Evolutionary conservation across 2,888 invertebrate genomes (phyloP), one percentile per base, ranked within the genome.

Genomic region (Lasioglossum marginatum): DNA sequence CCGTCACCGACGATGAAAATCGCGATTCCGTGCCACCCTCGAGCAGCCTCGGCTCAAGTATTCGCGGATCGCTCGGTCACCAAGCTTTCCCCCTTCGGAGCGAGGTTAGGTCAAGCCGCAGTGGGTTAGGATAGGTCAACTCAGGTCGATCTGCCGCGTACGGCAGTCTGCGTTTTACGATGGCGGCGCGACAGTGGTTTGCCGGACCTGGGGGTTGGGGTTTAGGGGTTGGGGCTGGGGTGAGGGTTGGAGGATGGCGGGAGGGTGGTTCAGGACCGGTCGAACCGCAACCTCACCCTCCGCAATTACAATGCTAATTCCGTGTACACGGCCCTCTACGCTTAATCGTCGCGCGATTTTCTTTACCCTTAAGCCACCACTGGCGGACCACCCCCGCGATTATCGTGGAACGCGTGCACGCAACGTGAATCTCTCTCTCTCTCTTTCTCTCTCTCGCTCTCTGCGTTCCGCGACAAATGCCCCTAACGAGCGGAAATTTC

Each of bases 291-390:
- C 85, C 87, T 86, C 88, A 82, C 86, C 84, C 85, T 81, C 84
- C 72, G 85, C 89, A 90, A 91, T 91, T 91, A 89, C 90, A 83
- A 91, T 91, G 87, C 88, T 90, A 91, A 91, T 90, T 91, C 85
- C 83, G 70, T 85, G 82, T 88, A 86, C 83, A 85, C 79, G 79
- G 82, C 81, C 34, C 37, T 87, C 79, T 81, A 86, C 83, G 83
- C 83, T 88, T 91, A 89, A 91, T 91, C 80, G 90, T 85, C 82
- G 87, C 77, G 70, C 78, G 90, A 89, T 87, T 90, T 90, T 88
- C 86, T 85, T 88, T 81, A 79, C 66, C 80, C 79, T 79, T 79
- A 87, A 85, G 77, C 81, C 79, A 34, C 66, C 80, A 4, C 23
- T 70, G 23, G 43, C 81, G 71, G 19, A 63, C 43, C 52, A 12